phyloP scores from a whole-genome alignment of 2,797 vertebrate species.

The Pelodytes ibericus region DNA sequence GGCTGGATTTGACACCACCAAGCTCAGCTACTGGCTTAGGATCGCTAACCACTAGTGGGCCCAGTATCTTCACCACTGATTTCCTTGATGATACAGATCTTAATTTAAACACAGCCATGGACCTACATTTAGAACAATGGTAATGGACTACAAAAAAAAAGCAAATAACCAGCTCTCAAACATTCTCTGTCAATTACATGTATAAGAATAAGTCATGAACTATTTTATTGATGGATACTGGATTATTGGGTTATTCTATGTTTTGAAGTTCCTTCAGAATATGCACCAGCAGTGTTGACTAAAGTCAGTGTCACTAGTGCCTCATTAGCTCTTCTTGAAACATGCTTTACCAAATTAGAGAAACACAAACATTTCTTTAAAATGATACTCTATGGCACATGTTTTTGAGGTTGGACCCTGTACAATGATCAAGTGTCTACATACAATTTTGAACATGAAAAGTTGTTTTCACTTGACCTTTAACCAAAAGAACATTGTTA shows the following conservation, averaged over 20 bases:
- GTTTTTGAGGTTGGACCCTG: background rate
- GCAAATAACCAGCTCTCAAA: background rate
- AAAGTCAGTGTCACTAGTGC: background rate
- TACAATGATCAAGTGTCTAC: background rate
- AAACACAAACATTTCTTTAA: background rate
- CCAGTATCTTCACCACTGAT: slow-evolving; percentile 95
- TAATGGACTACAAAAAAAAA: slow-evolving; percentile 60
- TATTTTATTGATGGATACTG: background rate
- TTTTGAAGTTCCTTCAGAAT: background rate
- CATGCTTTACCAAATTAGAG: background rate
- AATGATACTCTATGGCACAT: background rate
- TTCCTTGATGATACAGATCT: slow-evolving; percentile 96
- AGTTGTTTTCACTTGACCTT: too few species aligned
- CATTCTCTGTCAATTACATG: background rate
- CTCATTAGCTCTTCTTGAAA: background rate
- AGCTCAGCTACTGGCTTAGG: slow-evolving; percentile 84
- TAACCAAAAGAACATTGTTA: too few species aligned
- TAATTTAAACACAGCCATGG: slow-evolving; percentile 92
- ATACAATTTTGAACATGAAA: background rate
- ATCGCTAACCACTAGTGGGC: slow-evolving; percentile 76
- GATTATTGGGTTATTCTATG: background rate
- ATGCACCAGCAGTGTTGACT: background rate
- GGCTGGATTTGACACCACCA: slow-evolving; percentile 93
- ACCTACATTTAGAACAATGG: slow-evolving; percentile 96
- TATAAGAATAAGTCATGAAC: background rate